Base-by-base conservation (phyloP, 2,888 invertebrate species). In the Epistrophe eligans region DNA sequence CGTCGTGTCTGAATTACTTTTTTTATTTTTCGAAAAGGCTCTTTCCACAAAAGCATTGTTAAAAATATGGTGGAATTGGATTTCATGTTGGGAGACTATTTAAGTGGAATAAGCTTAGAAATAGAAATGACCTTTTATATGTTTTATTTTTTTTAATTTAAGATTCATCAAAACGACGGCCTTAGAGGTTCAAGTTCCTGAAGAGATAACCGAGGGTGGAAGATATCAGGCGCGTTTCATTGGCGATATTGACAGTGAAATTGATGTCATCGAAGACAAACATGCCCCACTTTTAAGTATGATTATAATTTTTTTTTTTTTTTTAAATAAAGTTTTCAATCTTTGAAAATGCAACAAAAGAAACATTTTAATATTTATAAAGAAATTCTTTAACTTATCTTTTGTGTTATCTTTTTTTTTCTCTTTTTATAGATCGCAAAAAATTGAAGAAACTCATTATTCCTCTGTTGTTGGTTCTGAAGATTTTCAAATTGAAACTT, bases 401-500 rank as follows among this genome's bases (percentile, higher is more conserved):
- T 50, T 67, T 32, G 55, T 50, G 8, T 88, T 35, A 28, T 7
- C 0, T 9, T 62, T 32, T 55, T 40, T 17, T 24, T 24, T 2
- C 3, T 24, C 11, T 48, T 64, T 28, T 82, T 85, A 88, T 93
- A 97, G 97, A 96, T 89, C 95, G 97, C 64, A 95, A 96, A 91
- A 96, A 96, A 91, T 92, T 97, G 89, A 97, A 96, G 94, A 97
- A 96, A 92, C 94, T 97, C 57, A 95, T 97, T 91, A 96, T 97
- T 88, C 97, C 97, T 0, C 94, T 97, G 94, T 93, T 97, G 90
- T 93, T 97, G 90, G 95, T 97, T 89, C 92, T 97, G 89, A 97
- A 97, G 93, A 93, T 97, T 89, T 97, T 97, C 94, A 97, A 97
- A 93, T 91, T 97, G 91, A 97, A 97, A 91, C 93, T 97, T 71